Percentiles rank a stretch among this genome's conserved stretches.
phyloP scores from a whole-genome alignment of 2,113 vertebrate genomes.

The Phocoena sinus region DNA sequence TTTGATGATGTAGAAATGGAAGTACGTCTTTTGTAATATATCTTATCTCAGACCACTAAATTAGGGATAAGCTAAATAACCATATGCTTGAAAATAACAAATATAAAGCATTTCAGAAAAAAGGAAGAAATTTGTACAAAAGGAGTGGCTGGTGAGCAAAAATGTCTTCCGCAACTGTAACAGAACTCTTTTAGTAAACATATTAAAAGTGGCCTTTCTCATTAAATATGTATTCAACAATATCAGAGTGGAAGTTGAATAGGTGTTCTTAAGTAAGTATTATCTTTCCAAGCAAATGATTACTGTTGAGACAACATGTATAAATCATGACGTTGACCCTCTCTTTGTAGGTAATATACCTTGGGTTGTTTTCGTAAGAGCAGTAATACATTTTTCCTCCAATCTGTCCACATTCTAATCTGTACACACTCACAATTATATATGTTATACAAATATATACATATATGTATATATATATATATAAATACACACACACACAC shows the following conservation, averaged over 20 bases:
- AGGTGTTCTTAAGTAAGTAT: neutral
- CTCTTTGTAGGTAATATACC: neutral
- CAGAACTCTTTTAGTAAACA: neutral
- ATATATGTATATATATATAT: neutral
- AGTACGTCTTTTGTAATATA: neutral
- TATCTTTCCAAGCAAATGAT: neutral
- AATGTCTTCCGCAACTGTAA: neutral
- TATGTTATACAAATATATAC: neutral
- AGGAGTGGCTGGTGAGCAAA: neutral
- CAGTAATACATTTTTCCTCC: neutral
- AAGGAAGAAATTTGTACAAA: neutral
- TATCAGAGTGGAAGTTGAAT: neutral
- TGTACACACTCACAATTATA: neutral
- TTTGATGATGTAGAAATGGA: neutral
- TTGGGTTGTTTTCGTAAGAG: neutral
- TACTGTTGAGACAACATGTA: neutral
- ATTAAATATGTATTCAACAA: neutral
- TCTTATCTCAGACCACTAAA: neutral
- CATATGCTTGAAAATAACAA: neutral
- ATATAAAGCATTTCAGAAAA: neutral
- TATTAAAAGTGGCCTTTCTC: neutral
- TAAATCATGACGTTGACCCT: neutral
- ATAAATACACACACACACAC: neutral
- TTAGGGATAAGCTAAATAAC: neutral
- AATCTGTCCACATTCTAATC: neutral